These are phyloP conservation scores for Rhinoraja longicauda DNA, from an alignment of 2,797 vertebrate genomes.

Conservation along the genomic window DNA sequence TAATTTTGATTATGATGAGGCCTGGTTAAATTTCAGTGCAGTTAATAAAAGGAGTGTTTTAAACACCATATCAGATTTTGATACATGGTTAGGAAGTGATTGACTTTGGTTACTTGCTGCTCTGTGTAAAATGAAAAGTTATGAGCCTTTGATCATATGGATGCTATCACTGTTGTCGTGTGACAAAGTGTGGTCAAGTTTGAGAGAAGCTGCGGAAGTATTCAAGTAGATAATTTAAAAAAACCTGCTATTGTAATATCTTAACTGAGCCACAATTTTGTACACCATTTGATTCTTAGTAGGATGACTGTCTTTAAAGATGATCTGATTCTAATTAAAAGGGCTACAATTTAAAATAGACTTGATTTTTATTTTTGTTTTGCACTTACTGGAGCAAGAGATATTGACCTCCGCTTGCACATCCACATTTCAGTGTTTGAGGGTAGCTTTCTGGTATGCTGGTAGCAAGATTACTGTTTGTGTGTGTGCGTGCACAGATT, in stretches of 20 bases:
- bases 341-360: not conserved
- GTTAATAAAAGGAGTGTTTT: not conserved
- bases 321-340: not conserved
- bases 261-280: not conserved
- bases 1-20: not conserved
- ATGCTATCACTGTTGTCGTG: constrained; percentile 15
- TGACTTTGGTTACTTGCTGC: not conserved
- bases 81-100: not conserved
- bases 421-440: not conserved
- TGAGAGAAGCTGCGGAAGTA: constrained; percentile 20
- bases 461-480: not conserved
- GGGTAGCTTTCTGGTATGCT: not conserved
- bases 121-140: not conserved
- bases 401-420: not conserved
- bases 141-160: not conserved
- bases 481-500: no score
- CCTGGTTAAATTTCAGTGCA: not conserved
- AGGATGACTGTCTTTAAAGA: not conserved
- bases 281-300: not conserved
- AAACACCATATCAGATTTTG: not conserved
- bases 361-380: constrained; percentile 23
- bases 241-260: constrained; percentile 19
- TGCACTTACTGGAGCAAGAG: no score
- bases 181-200: constrained; percentile 8
- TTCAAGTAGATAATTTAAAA: constrained; percentile 6